phyloP scores from a whole-genome alignment of 2,797 vertebrate genomes.

The Gastrophryne carolinensis region DNA sequence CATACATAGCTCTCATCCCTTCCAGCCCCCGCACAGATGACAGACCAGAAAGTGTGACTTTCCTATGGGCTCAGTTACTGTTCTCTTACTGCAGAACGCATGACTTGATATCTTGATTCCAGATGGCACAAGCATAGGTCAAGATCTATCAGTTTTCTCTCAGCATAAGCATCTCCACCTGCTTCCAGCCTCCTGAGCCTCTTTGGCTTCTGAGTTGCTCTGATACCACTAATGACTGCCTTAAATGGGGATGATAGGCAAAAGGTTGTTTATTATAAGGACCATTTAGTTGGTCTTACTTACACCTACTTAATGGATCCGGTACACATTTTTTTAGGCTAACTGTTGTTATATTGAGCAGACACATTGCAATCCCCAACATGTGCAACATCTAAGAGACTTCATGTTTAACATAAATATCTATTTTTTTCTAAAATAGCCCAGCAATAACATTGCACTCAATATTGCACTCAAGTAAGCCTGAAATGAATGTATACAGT shows the following conservation, averaged over 20 bases:
- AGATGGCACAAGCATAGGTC: slow-evolving; percentile 46
- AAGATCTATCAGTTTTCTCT: slow-evolving; percentile 50
- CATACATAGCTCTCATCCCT: slow-evolving; percentile 46
- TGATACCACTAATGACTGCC: slow-evolving; percentile 27
- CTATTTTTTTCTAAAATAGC: no score
- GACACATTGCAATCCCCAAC: slow-evolving; percentile 9
- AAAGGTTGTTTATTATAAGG: slow-evolving; percentile 29
- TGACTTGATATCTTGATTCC: slow-evolving; percentile 46
- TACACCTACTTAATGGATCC: not conserved
- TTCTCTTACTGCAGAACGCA: slow-evolving; percentile 21
- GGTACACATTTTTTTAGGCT: not conserved
- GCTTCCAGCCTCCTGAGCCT: slow-evolving; percentile 16
- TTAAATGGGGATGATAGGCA: slow-evolving; percentile 32
- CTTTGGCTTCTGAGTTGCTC: not conserved
- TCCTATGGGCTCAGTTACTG: slow-evolving; percentile 41
- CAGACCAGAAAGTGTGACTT: slow-evolving; percentile 48
- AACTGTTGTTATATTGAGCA: not conserved
- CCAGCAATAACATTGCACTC: no score
- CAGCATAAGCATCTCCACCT: slow-evolving; percentile 45
- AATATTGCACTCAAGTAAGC: no score
- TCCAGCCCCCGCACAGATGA: slow-evolving; percentile 52
- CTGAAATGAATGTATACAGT: no score
- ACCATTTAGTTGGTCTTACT: not conserved
- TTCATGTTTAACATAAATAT: no score
- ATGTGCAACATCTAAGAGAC: slow-evolving; percentile 13